Evolutionary conservation across 2,113 vertebrate genomes (phyloP), one percentile per base, ranked within the genome.

Genomic region (Salminus brasiliensis): DNA sequence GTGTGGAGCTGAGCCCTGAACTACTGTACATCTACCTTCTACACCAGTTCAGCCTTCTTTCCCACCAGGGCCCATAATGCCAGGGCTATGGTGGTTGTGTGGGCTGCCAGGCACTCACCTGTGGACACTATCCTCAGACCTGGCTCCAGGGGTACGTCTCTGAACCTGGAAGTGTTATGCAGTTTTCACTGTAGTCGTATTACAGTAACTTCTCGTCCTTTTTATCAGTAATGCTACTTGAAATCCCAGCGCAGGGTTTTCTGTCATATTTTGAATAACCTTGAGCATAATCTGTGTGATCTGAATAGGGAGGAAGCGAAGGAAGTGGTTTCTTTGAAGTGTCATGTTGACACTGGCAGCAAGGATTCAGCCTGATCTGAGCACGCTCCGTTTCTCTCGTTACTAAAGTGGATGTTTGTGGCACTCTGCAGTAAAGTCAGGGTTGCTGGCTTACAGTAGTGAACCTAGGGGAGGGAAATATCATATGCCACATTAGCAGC

Each of bases 291-390:
- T 76, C 62, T 11, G 11, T 11, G 52, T 21, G 52, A 59, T 55
- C 47, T 21, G 63, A 11, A 62, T 63, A 18, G 25, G 27, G 27
- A 29, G 32, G 10, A 8, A n/a, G 32, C 23, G 32, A 25, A 45
- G 65, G 29, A 30, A 75, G 73, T 21, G 57, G 29, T 76, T 49
- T 16, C 62, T 71, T 67, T 70, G 63, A 69, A 13, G 47, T 74
- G 25, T 73, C 72, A 69, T 73, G 75, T 66, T 25, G 47, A 45
- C 68, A 72, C 43, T 55, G 23, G 49, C 25, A 77, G 27, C 16
- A 41, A n/a, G 43, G 43, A 69, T 72, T 78, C 27, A 25, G 71
- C 60, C 71, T 52, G 68, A 73, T 43, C 39, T 47, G 27, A 43
- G 30, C 49, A 0, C 27, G 29, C 49, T 34, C 27, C 25, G 73